Conservation (phyloP, 2,797 vertebrate species). For the Argya squamiceps region DNA sequence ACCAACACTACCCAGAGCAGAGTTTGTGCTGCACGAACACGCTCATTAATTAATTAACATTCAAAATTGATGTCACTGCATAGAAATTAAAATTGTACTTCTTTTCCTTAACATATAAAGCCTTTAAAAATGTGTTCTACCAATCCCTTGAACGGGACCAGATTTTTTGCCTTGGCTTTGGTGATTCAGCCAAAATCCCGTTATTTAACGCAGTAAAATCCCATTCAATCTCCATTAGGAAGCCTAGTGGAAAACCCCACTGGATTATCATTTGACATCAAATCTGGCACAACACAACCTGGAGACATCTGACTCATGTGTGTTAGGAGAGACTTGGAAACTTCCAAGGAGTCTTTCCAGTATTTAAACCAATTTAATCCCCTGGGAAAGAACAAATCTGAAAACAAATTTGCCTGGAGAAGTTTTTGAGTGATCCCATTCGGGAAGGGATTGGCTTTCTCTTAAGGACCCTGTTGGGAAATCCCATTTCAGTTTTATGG, state of each 20-base stretch:
- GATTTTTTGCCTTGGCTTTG: neutral
- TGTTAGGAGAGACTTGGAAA: conserved; percentile 30
- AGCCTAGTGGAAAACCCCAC: conserved; percentile 27
- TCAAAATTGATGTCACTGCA: neutral
- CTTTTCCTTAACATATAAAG: neutral
- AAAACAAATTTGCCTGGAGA: neutral
- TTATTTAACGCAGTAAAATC: neutral
- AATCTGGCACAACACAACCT: conserved; percentile 22
- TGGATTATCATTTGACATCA: conserved; percentile 25
- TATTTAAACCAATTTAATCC: conserved; percentile 23
- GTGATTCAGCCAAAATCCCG: neutral
- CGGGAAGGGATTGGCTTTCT: neutral
- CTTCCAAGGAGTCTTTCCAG: conserved; percentile 33
- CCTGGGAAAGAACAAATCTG: neutral
- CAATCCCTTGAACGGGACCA: neutral
- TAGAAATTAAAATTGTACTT: neutral
- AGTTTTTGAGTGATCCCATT: neutral
- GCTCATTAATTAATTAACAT: neutral
- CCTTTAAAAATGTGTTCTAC: neutral
- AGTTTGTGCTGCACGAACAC: neutral
- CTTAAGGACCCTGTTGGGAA: neutral
- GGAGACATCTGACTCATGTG: conserved; percentile 23
- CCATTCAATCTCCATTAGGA: neutral
- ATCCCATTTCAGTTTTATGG: neutral
- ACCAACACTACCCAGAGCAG: neutral